Base-by-base conservation (phyloP, 2,113 vertebrate species). In the Plecturocebus donacophilus region DNA sequence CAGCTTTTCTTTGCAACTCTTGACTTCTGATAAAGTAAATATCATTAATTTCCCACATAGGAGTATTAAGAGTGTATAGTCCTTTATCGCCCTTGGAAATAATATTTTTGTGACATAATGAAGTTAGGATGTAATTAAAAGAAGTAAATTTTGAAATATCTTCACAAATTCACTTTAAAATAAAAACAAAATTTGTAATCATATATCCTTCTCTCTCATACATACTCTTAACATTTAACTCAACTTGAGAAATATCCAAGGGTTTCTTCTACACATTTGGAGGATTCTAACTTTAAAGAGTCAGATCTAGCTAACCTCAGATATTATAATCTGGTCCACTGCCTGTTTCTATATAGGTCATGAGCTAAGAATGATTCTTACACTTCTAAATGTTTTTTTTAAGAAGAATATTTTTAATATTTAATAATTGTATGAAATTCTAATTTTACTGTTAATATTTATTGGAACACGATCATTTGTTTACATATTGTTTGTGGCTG, bases 21-120 rank as follows among this genome's bases (percentile, higher is more conserved):
- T 75, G 20, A 87, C 40, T 85, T 93, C n/a, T 49, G 42, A 71
- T 52, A 93, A 92, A 85, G n/a, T 56, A 95, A 64, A 70, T 32
- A 82, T 25, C 42, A 40, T n/a, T 42, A 83, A 47, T 73, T 76
- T 79, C 76, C 32, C 70, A 77, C 42, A 17, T 56, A 38, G n/a
- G 95, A 93, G 1, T 40, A 70, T 38, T n/a, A 88, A 70, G 25
- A 82, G 21, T 42, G 0, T 20, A 64, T 64, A 19, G 56, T 68
- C 9, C 23, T 58, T 84, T 38, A 49, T 19, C 73, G 76, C 49
- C 52, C 66, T 71, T 47, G 4, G 30, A 61, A 90, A 94, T 35
- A 81, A 85, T 90, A 30, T 1, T 54, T 54, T 21, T 64, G 3
- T 58, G 85, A 80, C 25, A 91, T 66, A 38, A 42, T 42, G 42